A percentile compares a stretch with the other conserved stretches of the same genome.
Evolutionary conservation across 2,888 invertebrate species (phyloP).

Genomic region (Lathronympha strigana): DNA sequence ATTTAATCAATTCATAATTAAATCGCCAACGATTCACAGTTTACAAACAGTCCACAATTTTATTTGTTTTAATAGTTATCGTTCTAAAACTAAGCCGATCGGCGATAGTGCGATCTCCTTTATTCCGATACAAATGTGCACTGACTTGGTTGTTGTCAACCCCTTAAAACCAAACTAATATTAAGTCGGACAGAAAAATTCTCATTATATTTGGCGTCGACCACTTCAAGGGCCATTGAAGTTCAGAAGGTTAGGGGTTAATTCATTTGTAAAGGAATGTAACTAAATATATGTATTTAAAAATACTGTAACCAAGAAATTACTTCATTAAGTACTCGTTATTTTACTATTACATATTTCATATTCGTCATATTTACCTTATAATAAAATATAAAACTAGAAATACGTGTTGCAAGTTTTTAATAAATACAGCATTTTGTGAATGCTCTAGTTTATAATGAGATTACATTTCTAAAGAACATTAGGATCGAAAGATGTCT

Average conservation of each 20-base stretch:
- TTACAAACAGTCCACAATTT: too few relatives aligned
- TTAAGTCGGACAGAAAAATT: too few relatives aligned
- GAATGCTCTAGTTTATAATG: slow-evolving; percentile 9
- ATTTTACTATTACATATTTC: neutral
- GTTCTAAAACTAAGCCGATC: too few relatives aligned
- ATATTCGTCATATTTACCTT: slow-evolving; percentile 8
- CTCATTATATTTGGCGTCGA: too few relatives aligned
- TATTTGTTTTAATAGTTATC: too few relatives aligned
- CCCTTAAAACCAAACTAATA: too few relatives aligned
- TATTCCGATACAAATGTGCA: too few relatives aligned
- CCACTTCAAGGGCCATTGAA: neutral
- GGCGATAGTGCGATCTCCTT: too few relatives aligned
- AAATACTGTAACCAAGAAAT: slow-evolving; percentile 25
- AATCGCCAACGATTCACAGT: too few relatives aligned
- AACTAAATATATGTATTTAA: slow-evolving; percentile 22
- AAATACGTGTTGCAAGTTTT: neutral
- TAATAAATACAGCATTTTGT: neutral
- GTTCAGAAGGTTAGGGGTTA: neutral
- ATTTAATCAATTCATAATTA: too few relatives aligned
- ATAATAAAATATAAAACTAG: neutral
- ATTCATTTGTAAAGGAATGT: slow-evolving; percentile 18
- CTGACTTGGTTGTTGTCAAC: too few relatives aligned
- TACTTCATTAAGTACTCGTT: slow-evolving; percentile 15
- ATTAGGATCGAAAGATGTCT: slow-evolving; percentile 10
- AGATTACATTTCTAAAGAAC: slow-evolving; percentile 27